Evolutionary conservation across 2,888 invertebrate genomes (phyloP).

Genomic region (Phyto melanocephala): DNA sequence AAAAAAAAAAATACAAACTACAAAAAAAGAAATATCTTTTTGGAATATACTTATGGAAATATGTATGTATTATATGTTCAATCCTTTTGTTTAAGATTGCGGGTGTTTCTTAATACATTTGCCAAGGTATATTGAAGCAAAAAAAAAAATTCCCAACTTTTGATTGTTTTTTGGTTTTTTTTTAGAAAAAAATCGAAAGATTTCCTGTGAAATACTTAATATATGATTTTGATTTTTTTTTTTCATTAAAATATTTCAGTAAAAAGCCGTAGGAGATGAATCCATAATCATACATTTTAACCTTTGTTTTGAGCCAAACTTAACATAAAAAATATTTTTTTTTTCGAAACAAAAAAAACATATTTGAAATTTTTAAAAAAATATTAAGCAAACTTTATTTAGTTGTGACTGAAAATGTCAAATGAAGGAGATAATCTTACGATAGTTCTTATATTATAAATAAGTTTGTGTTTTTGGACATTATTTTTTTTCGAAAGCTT

Average conservation of each 20-base stretch:
- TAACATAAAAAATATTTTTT: neutral
- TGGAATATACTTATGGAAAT: neutral
- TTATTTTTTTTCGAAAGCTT: too few species aligned
- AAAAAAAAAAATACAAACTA: conserved; percentile 1
- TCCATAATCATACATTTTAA: conserved; percentile 37
- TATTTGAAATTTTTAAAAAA: neutral
- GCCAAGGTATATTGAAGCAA: neutral
- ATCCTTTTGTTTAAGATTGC: conserved; percentile 37
- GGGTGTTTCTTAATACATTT: conserved; percentile 55
- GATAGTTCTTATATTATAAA: too few species aligned
- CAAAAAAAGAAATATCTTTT: conserved; percentile 26
- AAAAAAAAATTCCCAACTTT: too few species aligned
- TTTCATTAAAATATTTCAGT: conserved; percentile 30
- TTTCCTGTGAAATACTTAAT: conserved; percentile 65
- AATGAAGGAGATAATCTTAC: neutral
- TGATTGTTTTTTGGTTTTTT: neutral
- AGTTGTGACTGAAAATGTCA: conserved; percentile 1
- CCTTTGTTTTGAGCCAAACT: conserved; percentile 13
- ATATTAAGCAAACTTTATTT: neutral
- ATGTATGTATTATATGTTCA: neutral
- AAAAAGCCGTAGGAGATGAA: conserved; percentile 59
- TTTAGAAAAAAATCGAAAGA: conserved; percentile 27
- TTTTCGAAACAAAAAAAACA: neutral
- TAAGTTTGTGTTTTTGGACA: too few species aligned
- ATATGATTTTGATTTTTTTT: conserved; percentile 28